Percentiles rank a stretch among this genome's conserved stretches.
Evolutionary conservation across 1,140 invertebrate species (phyloP).

Genomic region (Aethina tumida): DNA sequence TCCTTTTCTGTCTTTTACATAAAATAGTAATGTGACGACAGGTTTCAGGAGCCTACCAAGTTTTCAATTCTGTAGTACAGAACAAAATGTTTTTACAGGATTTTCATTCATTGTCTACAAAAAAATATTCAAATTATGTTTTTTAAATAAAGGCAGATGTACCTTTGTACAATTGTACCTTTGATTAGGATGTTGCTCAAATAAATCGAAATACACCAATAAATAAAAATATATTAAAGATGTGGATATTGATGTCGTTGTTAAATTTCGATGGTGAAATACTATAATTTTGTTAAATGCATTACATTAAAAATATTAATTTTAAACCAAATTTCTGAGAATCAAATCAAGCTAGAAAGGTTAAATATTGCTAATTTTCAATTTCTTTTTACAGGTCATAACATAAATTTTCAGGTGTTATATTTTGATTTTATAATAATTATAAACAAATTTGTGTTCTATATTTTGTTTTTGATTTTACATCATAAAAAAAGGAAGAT

Average conservation of each 20-base stretch:
- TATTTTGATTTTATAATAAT: too few species aligned
- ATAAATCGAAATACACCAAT: conserved; percentile 89
- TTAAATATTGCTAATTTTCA: too few species aligned
- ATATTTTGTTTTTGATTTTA: too few species aligned
- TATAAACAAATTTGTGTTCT: too few species aligned
- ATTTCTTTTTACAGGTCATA: too few species aligned
- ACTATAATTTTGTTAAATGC: too few species aligned
- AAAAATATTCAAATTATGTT: conserved; percentile 24
- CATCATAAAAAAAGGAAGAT: too few species aligned
- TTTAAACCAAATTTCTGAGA: too few species aligned
- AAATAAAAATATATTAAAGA: conserved; percentile 91
- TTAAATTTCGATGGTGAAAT: too few species aligned
- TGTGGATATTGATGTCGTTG: conserved; percentile 73
- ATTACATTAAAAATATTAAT: too few species aligned
- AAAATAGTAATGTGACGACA: conserved; percentile 62
- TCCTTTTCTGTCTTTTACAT: conserved; percentile 53
- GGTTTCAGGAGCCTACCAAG: conserved; percentile 47
- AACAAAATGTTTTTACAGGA: conserved; percentile 79
- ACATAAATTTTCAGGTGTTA: too few species aligned
- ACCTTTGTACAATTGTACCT: conserved; percentile 59
- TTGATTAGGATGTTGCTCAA: conserved; percentile 82
- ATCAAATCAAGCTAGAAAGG: too few species aligned
- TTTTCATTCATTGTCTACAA: conserved; percentile 83
- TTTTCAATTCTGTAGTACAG: conserved; percentile 65
- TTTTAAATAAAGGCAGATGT: not conserved